Base-by-base conservation (phyloP, 2,888 invertebrate genomes). In the Autographa gamma region DNA sequence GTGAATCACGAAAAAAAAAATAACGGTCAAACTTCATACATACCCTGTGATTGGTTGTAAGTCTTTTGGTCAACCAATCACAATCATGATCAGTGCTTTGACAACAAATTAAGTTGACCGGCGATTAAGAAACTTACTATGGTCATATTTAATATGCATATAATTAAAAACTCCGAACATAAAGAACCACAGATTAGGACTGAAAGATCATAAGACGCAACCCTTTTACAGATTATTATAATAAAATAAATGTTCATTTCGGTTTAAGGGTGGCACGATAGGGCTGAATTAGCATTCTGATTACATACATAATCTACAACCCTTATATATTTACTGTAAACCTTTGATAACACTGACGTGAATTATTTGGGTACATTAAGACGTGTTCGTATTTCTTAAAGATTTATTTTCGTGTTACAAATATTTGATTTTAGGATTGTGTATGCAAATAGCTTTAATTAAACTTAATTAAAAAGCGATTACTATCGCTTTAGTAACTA, bases 271-370 rank as follows among this genome's bases (percentile, higher is more conserved):
- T 41, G 54, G 56, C 52, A 52, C 41, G 81, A 73, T 73, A 74
- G 63, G 69, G 54, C 32, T 48, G 54, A 67, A 81, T 81, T 81
- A 79, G 73, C 65, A 81, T 81, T 73, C 74, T 74, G 73, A 74
- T 74, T 70, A 72, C 65, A 65, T 66, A 81, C 64, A 69, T 70
- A 76, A 80, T 80, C 71, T 79, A 70, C 60, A 43, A 59, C 71
- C 71, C 71, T 72, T 80, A 80, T 77, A 78, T 70, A 80, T 80
- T 76, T 67, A 59, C 32, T 70, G 59, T 60, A 61, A 63, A 69
- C 69, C 63, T n/a, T 72, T 72, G 81, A 81, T 80, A 81, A 79
- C 64, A 59, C 31, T 67, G 68, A 72, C 52, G 62, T 70, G 65
- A 48, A 61, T 60, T 58, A 58, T 48, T n/a, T 48, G 7, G 43